Percentiles rank a stretch among this genome's conserved stretches.
These are phyloP conservation scores for Ptyas mucosa DNA, from an alignment of 2,113 vertebrate genomes.

Conservation along the genomic window DNA sequence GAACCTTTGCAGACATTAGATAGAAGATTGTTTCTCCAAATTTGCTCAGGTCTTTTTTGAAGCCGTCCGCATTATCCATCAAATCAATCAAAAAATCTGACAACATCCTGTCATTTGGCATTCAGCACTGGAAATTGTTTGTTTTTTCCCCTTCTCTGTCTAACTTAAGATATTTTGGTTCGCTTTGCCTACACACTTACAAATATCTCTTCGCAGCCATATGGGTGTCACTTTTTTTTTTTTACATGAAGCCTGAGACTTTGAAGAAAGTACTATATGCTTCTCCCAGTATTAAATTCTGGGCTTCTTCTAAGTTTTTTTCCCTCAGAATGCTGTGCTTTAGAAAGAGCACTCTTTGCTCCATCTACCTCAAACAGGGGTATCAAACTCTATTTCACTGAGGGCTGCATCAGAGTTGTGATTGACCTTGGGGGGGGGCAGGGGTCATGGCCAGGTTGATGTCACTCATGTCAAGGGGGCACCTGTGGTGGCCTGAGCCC, in stretches of 20 bases:
- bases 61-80: background rate
- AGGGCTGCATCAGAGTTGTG: no score
- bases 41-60: background rate
- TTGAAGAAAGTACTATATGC: background rate
- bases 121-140: background rate
- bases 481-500: no score
- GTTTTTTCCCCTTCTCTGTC: background rate
- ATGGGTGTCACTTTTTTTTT: background rate
- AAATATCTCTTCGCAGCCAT: background rate
- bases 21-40: no score
- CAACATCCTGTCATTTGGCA: no score
- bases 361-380: background rate
- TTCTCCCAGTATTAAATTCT: background rate
- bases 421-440: no score
- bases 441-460: no score
- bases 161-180: background rate
- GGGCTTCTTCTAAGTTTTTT: background rate
- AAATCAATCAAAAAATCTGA: background rate
- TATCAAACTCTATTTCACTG: no score
- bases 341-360: background rate
- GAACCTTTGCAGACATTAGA: background rate
- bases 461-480: no score
- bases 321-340: background rate
- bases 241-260: background rate
- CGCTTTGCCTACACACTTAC: background rate